phyloP scores from a whole-genome alignment of 2,888 invertebrate genomes.

The Phaonia tiefii region DNA sequence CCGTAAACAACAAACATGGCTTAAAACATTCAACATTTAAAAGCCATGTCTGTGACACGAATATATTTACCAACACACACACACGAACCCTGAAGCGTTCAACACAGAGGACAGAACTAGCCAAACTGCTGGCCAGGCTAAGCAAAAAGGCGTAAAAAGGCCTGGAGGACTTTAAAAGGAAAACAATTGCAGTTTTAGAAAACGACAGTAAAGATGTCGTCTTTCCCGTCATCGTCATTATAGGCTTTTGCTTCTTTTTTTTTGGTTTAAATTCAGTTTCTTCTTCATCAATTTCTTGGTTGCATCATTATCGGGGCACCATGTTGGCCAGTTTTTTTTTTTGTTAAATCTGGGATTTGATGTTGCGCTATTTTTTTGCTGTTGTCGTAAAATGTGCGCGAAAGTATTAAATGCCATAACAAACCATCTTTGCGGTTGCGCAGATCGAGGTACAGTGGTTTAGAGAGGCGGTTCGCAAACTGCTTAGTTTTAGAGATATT shows the following conservation, averaged over 20 bases:
- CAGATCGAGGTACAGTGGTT: not conserved
- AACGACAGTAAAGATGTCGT: conserved; percentile 55
- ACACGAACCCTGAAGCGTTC: not conserved
- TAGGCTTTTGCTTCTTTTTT: not conserved
- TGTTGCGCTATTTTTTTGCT: conserved; percentile 53
- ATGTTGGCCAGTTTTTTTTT: conserved; percentile 27
- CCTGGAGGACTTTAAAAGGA: conserved; percentile 51
- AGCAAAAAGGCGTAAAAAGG: conserved; percentile 10
- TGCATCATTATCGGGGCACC: conserved; percentile 41
- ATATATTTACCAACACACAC: no score
- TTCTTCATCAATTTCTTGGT: not conserved
- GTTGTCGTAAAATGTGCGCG: conserved; percentile 61
- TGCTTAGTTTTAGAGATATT: no score
- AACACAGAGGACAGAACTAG: not conserved
- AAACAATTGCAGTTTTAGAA: conserved; percentile 18
- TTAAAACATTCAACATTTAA: conserved; percentile 66
- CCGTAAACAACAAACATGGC: conserved; percentile 69
- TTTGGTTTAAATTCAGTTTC: not conserved
- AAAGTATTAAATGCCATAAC: conserved; percentile 55
- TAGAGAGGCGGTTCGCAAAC: no score
- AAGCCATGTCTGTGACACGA: conserved; percentile 61
- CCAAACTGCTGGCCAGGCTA: not conserved
- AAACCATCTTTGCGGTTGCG: conserved; percentile 4
- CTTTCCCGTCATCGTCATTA: conserved; percentile 34
- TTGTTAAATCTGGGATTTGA: conserved; percentile 17